phyloP scores from a whole-genome alignment of 2,113 vertebrate species.

The Sardina pilchardus region DNA sequence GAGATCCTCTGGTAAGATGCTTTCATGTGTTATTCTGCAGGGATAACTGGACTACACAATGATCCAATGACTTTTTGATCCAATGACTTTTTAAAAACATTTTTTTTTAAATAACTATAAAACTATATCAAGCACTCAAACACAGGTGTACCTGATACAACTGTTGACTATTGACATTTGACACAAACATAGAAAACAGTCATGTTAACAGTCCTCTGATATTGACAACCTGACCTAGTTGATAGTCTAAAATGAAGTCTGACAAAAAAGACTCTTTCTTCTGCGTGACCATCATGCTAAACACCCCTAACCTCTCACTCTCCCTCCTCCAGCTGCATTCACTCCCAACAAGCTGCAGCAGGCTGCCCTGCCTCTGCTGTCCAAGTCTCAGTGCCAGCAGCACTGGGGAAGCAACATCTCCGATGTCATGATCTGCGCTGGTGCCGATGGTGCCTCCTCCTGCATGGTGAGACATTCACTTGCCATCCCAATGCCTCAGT shows the following conservation, averaged over 20 bases:
- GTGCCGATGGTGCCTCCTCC: slow-evolving; percentile 55
- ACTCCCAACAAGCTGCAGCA: slow-evolving; percentile 72
- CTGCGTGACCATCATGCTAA: not conserved
- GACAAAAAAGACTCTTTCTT: not conserved
- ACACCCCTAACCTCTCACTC: not conserved
- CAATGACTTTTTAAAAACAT: too few species aligned
- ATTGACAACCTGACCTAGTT: not conserved
- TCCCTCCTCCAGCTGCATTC: slow-evolving; percentile 48
- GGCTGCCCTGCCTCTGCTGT: slow-evolving; percentile 63
- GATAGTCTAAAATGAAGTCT: not conserved
- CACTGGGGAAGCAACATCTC: slow-evolving; percentile 67
- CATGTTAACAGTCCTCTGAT: too few species aligned
- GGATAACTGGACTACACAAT: too few species aligned
- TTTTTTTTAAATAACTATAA: too few species aligned
- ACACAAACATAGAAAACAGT: too few species aligned
- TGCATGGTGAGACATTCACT: slow-evolving; percentile 53
- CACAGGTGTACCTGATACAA: too few species aligned
- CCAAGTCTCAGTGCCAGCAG: slow-evolving; percentile 52
- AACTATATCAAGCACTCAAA: too few species aligned
- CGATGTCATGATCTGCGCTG: slow-evolving; percentile 63
- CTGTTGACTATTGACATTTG: too few species aligned
- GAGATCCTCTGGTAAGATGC: slow-evolving; percentile 58
- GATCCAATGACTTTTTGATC: too few species aligned
- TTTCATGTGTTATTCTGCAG: not conserved
- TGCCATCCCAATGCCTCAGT: too few species aligned